Evolutionary conservation across 2,797 vertebrate species (phyloP).

Genomic region (Kryptopterus vitreolus): DNA sequence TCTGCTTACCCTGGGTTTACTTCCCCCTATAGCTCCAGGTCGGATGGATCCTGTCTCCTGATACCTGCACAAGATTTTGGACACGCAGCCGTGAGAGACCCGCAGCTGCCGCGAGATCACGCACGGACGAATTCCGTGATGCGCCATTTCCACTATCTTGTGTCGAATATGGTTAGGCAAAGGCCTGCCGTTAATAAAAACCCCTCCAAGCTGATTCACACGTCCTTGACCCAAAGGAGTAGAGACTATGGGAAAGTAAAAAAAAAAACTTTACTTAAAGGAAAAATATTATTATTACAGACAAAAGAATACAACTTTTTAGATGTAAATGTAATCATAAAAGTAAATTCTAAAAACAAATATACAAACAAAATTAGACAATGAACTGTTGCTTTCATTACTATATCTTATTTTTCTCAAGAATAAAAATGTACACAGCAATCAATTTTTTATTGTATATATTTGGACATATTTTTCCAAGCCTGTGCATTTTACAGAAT

Average conservation of each 20-base stretch:
- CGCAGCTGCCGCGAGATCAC: constrained; percentile 93
- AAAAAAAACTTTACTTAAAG: background rate
- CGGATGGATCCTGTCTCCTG: constrained; percentile 96
- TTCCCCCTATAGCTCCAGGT: constrained; percentile 93
- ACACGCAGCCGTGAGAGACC: constrained; percentile 93
- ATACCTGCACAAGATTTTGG: constrained; percentile 96
- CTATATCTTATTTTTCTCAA: background rate
- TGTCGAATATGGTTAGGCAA: constrained; percentile 95
- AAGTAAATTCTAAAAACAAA: background rate
- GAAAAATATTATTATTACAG: background rate
- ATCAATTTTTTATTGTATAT: background rate
- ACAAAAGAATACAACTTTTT: background rate
- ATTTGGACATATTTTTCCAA: background rate
- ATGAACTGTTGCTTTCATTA: background rate
- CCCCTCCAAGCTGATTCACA: constrained; percentile 95
- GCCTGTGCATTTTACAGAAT: background rate
- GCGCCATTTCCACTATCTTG: constrained; percentile 98
- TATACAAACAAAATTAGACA: background rate
- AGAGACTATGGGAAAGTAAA: constrained; percentile 75
- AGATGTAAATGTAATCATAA: background rate
- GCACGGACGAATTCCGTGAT: constrained; percentile 94
- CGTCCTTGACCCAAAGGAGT: constrained; percentile 93
- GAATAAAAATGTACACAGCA: background rate
- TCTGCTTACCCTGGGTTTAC: constrained; percentile 91
- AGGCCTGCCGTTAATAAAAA: constrained; percentile 94